Conservation (phyloP, 2,113 vertebrate species). For the Prinia subflava region DNA sequence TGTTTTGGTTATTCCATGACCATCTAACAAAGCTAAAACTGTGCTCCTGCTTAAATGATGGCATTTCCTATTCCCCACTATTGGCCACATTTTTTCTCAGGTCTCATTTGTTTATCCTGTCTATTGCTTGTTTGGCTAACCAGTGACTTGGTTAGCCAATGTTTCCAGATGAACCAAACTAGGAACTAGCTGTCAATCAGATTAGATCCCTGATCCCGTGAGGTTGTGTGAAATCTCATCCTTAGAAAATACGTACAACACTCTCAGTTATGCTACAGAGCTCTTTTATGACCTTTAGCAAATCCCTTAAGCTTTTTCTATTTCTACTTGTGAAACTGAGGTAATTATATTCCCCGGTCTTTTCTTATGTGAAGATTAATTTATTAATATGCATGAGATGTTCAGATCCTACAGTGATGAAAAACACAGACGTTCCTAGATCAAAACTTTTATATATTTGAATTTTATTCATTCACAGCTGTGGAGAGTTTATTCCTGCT, state of each 20-base stretch:
- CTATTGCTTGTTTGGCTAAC: not conserved
- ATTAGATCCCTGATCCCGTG: not conserved
- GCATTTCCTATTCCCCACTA: not conserved
- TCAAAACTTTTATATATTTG: not conserved
- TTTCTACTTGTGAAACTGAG: not conserved
- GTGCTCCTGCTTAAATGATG: not conserved
- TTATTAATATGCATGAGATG: slow-evolving; percentile 17
- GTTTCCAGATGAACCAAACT: not conserved
- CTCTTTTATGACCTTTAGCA: not conserved
- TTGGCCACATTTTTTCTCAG: not conserved
- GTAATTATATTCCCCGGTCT: not conserved
- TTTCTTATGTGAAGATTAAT: not conserved
- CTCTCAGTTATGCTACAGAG: not conserved
- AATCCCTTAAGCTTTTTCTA: not conserved
- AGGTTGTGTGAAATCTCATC: not conserved
- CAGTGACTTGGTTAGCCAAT: not conserved
- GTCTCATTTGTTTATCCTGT: not conserved
- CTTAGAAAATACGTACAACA: not conserved
- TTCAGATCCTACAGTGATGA: not conserved
- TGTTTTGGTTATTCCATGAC: not conserved
- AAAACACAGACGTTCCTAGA: not conserved
- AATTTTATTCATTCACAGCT: not conserved
- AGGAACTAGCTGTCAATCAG: not conserved
- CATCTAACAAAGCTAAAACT: not conserved
- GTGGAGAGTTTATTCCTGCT: not conserved